phyloP scores from a whole-genome alignment of 2,113 vertebrate genomes.

The Ciconia boyciana region DNA sequence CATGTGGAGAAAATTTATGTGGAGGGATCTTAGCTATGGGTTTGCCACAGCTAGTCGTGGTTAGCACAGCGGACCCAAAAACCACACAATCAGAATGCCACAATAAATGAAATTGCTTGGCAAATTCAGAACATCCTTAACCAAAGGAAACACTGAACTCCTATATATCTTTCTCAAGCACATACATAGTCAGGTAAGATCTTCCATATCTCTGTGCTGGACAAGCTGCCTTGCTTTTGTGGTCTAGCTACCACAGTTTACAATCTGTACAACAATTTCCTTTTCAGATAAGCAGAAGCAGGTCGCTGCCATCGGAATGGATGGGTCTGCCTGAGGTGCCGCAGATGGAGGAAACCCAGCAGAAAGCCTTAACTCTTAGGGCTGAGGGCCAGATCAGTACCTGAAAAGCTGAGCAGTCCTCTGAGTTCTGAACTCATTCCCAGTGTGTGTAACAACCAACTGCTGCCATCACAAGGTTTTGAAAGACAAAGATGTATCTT shows the following conservation, averaged over 20 bases:
- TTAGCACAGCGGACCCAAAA: background rate
- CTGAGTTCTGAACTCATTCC: background rate
- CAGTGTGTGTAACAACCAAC: accelerated
- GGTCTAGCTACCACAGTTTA: background rate
- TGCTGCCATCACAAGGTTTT: background rate
- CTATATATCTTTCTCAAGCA: background rate
- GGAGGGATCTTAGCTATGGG: background rate
- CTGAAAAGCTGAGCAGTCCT: background rate
- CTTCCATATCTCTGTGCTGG: background rate
- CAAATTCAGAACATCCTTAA: background rate
- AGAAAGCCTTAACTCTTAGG: background rate
- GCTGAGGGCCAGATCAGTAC: background rate
- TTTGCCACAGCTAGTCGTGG: background rate
- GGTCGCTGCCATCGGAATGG: background rate
- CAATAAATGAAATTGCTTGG: background rate
- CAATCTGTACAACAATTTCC: background rate
- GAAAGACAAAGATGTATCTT: background rate
- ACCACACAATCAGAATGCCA: background rate
- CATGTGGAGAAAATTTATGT: background rate
- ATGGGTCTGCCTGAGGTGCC: background rate
- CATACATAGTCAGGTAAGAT: background rate
- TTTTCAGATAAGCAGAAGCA: background rate
- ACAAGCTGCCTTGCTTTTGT: background rate
- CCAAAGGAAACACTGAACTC: background rate
- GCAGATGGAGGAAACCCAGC: background rate